A percentile compares a stretch with the other conserved stretches of the same genome.
phyloP scores from a whole-genome alignment of 2,888 invertebrate species.

The Synanthedon myopaeformis region DNA sequence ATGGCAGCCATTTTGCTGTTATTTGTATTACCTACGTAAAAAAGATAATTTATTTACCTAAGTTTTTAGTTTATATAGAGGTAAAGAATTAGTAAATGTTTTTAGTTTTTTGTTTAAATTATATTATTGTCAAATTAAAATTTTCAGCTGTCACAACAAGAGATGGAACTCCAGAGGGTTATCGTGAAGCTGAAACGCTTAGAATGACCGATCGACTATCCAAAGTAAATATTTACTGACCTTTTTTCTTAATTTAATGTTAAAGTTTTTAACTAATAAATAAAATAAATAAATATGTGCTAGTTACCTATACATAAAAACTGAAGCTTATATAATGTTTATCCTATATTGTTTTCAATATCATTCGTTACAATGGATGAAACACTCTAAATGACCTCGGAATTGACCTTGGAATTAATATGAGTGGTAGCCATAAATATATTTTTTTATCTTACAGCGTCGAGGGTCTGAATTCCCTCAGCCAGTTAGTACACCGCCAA shows the following conservation, averaged over 20 bases:
- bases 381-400: background rate
- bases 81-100: no score
- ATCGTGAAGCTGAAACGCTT: conserved; percentile 57
- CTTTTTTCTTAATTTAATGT: background rate
- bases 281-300: no score
- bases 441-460: conserved; percentile 34
- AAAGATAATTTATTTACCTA: no score
- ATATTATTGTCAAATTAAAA: background rate
- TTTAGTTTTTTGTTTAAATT: no score
- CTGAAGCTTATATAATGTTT: no score
- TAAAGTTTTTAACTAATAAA: no score
- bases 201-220: conserved; percentile 48
- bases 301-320: no score
- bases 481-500: conserved; percentile 56
- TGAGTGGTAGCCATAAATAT: background rate
- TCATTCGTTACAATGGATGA: no score
- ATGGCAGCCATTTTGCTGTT: no score
- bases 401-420: background rate
- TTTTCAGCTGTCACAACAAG: conserved; percentile 30
- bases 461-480: conserved; percentile 61
- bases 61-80: no score
- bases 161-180: conserved; percentile 57
- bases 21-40: no score
- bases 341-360: no score
- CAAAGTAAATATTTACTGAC: conserved; percentile 28